Evolutionary conservation across 2,888 invertebrate genomes (phyloP).

Genomic region (Emmelina monodactyla): DNA sequence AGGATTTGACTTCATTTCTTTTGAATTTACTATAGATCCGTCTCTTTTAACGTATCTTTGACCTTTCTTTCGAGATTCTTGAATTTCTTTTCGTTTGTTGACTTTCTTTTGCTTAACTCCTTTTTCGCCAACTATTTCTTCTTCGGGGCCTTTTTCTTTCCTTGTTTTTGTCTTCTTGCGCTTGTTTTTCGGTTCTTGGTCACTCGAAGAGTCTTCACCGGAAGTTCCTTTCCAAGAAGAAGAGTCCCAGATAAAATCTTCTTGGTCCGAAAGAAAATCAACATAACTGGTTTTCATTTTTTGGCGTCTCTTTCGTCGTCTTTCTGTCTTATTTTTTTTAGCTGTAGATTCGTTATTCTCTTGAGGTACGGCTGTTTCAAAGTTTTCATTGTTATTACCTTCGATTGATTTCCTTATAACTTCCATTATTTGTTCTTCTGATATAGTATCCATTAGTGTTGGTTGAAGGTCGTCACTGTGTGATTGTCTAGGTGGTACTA

Average conservation of each 20-base stretch:
- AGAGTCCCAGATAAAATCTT: neutral
- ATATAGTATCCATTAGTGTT: no score
- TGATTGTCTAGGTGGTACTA: no score
- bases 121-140: constrained; percentile 7
- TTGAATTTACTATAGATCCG: constrained; percentile 3
- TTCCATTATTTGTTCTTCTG: no score
- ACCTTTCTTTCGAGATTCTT: neutral
- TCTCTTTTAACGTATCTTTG: constrained; percentile 5
- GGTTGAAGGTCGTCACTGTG: no score
- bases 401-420: no score
- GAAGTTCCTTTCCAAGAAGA: neutral
- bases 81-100: constrained; percentile 9
- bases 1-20: constrained; percentile 6
- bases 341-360: no score
- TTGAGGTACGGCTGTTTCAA: no score
- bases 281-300: neutral
- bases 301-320: no score
- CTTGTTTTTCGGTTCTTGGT: neutral
- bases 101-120: constrained; percentile 7
- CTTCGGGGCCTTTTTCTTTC: neutral
- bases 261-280: neutral
- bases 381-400: no score
- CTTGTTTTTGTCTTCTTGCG: neutral
- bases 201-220: neutral
- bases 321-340: no score